These are phyloP conservation scores for Tetragnatha montana DNA, from an alignment of 2,888 invertebrate species.

Conservation along the genomic window DNA sequence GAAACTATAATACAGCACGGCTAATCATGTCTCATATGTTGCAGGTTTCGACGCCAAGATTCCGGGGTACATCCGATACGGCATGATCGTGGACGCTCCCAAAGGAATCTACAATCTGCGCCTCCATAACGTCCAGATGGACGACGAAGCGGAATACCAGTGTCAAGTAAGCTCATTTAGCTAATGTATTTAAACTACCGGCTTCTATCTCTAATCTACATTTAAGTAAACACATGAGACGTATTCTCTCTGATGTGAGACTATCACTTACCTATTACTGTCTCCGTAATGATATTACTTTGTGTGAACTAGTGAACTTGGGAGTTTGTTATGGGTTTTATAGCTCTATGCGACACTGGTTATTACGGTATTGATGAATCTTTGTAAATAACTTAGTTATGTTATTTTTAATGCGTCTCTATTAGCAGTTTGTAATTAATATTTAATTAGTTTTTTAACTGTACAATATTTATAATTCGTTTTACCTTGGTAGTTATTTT, in stretches of 20 bases:
- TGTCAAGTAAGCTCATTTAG: slow-evolving; percentile 69
- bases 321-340: too few relatives aligned
- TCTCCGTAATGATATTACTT: neutral
- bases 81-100: slow-evolving; percentile 74
- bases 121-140: slow-evolving; percentile 72
- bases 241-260: neutral
- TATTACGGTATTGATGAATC: too few relatives aligned
- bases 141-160: slow-evolving; percentile 73
- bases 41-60: slow-evolving; percentile 76
- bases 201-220: neutral
- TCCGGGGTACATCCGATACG: slow-evolving; percentile 76
- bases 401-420: too few relatives aligned
- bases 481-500: too few relatives aligned
- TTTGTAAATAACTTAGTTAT: too few relatives aligned
- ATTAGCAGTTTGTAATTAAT: too few relatives aligned
- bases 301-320: too few relatives aligned
- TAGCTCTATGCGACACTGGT: too few relatives aligned
- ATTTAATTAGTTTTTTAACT: too few relatives aligned
- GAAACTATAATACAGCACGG: too few relatives aligned
- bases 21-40: slow-evolving; percentile 56
- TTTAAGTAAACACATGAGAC: neutral
- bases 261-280: neutral
- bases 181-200: neutral
- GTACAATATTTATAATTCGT: too few relatives aligned
- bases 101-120: slow-evolving; percentile 72